phyloP scores from a whole-genome alignment of 2,113 vertebrate species.

The Nannospalax galili region DNA sequence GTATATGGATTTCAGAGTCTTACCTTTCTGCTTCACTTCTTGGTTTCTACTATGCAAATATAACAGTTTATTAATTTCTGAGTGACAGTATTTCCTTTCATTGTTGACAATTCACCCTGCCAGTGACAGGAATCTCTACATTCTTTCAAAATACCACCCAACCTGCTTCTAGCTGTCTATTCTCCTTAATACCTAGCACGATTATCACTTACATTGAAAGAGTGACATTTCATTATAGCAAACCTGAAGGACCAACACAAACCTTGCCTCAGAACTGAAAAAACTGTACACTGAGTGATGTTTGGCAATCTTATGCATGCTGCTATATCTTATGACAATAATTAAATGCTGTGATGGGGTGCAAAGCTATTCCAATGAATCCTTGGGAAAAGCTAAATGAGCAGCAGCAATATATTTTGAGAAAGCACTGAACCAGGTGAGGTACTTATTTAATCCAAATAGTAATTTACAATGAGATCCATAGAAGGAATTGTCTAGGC shows the following conservation, averaged over 20 bases:
- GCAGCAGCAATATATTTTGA: not conserved
- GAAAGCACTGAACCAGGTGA: not conserved
- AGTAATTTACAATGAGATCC: slow-evolving; percentile 1
- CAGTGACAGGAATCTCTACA: fast-evolving
- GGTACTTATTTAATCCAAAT: slow-evolving; percentile 54
- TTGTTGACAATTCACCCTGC: not conserved
- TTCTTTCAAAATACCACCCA: not conserved
- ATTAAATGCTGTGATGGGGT: not conserved
- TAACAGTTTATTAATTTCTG: not conserved
- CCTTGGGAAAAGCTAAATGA: not conserved
- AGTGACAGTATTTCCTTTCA: not conserved
- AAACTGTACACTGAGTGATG: not conserved
- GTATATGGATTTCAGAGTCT: not conserved
- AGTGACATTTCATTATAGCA: not conserved
- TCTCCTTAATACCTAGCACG: not conserved
- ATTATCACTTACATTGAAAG: not conserved
- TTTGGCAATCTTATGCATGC: not conserved
- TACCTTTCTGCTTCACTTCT: not conserved
- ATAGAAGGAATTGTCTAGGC: not conserved
- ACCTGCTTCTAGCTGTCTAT: fast-evolving
- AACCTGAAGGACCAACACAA: not conserved
- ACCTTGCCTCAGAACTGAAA: not conserved
- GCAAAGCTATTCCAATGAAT: not conserved
- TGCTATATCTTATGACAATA: not conserved
- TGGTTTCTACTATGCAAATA: not conserved